Conservation (phyloP, 2,797 vertebrate genomes). For the Bradypus variegatus region DNA sequence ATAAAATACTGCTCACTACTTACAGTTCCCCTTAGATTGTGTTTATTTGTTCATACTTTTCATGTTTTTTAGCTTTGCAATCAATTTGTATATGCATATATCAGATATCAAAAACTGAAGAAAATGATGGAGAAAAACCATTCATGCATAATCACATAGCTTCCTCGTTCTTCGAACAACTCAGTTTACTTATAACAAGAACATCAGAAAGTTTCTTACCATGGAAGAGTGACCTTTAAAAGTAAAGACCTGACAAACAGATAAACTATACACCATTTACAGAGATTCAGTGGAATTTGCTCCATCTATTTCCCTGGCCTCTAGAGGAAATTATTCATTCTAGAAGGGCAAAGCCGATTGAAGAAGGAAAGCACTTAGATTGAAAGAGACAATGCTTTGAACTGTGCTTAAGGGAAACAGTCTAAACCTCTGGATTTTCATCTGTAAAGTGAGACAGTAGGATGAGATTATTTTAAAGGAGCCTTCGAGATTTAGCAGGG, state of each 20-base stretch:
- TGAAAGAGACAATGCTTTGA: slow-evolving; percentile 52
- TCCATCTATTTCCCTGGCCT: slow-evolving; percentile 66
- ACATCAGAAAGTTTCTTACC: slow-evolving; percentile 62
- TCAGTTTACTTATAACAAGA: slow-evolving; percentile 52
- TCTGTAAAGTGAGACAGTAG: neutral
- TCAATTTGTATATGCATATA: neutral
- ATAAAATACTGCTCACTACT: neutral
- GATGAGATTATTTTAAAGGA: slow-evolving; percentile 16
- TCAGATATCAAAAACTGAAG: neutral
- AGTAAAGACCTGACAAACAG: slow-evolving; percentile 60
- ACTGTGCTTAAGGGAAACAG: slow-evolving; percentile 51
- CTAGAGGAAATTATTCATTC: slow-evolving; percentile 62
- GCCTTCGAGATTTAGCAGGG: neutral
- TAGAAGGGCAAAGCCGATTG: slow-evolving; percentile 68
- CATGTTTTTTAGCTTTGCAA: neutral
- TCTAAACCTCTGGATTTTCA: slow-evolving; percentile 3
- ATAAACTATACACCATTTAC: slow-evolving; percentile 72
- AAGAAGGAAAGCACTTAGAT: slow-evolving; percentile 46
- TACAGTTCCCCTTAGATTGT: neutral
- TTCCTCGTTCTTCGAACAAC: slow-evolving; percentile 14
- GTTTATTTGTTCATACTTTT: slow-evolving; percentile 7
- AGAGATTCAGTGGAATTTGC: slow-evolving; percentile 73
- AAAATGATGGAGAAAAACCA: neutral
- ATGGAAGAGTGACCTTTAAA: slow-evolving; percentile 71
- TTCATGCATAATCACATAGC: neutral